Conservation (phyloP, 2,888 invertebrate genomes). For the Nephrotoma appendiculata region DNA sequence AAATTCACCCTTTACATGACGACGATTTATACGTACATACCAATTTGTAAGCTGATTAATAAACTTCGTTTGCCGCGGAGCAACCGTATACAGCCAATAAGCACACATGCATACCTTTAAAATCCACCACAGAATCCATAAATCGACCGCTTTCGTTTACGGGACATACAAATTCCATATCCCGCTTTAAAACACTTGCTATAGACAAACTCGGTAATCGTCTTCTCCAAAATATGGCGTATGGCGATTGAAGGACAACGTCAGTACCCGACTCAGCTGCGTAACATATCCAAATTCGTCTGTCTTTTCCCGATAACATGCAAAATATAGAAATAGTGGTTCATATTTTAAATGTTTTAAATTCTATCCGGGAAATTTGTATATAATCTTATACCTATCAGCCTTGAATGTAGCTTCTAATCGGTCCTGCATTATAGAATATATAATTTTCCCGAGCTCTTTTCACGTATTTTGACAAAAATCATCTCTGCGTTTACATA, state of each 20-base stretch:
- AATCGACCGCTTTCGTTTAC: conserved; percentile 87
- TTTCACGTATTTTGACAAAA: conserved; percentile 86
- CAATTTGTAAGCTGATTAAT: too few relatives aligned
- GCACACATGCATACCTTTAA: too few relatives aligned
- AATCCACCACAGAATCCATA: too few relatives aligned
- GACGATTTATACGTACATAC: too few relatives aligned
- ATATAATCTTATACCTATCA: conserved; percentile 63
- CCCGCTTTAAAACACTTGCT: conserved; percentile 71
- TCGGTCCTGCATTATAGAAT: conserved; percentile 71
- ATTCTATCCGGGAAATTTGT: conserved; percentile 64
- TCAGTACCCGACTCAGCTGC: conserved; percentile 95
- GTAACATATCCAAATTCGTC: conserved; percentile 87
- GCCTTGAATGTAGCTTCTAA: conserved; percentile 64
- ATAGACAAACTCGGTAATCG: conserved; percentile 74
- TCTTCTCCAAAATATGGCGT: conserved; percentile 99
- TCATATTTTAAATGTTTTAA: conserved; percentile 70
- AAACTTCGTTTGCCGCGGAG: too few relatives aligned
- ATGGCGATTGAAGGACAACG: conserved; percentile 95
- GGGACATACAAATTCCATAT: conserved; percentile 84
- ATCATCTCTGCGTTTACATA: conserved; percentile 81
- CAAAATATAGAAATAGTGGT: conserved; percentile 85
- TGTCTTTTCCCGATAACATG: conserved; percentile 32
- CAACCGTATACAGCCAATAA: too few relatives aligned
- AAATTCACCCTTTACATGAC: too few relatives aligned
- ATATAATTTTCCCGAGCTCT: too few relatives aligned